Conservation (phyloP, 2,888 invertebrate species). For the Stenichneumon culpator region DNA sequence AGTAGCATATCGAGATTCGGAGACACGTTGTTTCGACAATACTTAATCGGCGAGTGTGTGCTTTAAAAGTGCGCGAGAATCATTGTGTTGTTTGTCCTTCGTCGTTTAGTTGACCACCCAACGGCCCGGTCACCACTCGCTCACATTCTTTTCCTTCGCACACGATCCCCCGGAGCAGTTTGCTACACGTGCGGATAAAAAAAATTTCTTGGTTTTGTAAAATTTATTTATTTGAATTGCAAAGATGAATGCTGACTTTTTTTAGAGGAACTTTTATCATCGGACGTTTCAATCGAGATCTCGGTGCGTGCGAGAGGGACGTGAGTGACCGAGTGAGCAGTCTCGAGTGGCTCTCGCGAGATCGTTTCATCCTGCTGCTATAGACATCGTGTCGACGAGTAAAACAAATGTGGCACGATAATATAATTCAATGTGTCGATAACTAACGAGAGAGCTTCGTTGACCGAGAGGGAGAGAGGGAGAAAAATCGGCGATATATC, state of each 20-base stretch:
- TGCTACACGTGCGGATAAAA: no score
- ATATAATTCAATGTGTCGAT: conserved; percentile 15
- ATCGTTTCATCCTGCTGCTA: not conserved
- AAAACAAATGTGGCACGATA: not conserved
- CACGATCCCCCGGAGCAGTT: not conserved
- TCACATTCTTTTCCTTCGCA: no score
- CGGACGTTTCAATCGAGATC: conserved; percentile 4
- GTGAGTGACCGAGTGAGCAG: conserved; percentile 37
- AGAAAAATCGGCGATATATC: not conserved
- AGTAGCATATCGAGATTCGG: not conserved
- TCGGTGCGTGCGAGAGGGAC: conserved; percentile 8
- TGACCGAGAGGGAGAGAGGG: no score
- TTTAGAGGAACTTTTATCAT: not conserved
- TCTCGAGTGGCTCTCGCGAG: not conserved
- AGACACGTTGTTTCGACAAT: not conserved
- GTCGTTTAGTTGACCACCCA: not conserved
- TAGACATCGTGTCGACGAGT: not conserved
- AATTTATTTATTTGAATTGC: not conserved
- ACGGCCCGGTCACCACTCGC: not conserved
- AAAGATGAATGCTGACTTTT: not conserved
- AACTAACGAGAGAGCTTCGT: not conserved
- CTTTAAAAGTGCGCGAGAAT: not conserved
- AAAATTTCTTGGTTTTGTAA: not conserved
- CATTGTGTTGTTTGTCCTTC: not conserved
- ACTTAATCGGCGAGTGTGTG: not conserved